Percentiles rank a stretch among this genome's conserved stretches.
phyloP scores from a whole-genome alignment of 1,140 invertebrate species.

The Brachionus rotundiformis region DNA sequence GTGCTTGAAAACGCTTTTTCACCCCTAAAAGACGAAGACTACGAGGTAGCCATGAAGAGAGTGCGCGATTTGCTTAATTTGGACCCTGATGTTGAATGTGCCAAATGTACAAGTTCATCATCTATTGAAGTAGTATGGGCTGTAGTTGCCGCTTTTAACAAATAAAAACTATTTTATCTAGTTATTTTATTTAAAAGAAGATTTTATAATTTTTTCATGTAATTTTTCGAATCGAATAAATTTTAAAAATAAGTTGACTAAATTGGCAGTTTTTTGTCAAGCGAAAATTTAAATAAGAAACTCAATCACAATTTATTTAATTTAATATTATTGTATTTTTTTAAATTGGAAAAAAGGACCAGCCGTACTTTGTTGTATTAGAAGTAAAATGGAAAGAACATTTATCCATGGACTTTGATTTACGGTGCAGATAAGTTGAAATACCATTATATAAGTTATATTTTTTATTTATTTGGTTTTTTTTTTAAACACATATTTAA shows the following conservation, averaged over 20 bases:
- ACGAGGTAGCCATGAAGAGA: slow-evolving; percentile 94
- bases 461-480: too few species aligned
- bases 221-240: slow-evolving; percentile 13
- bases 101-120: slow-evolving; percentile 68
- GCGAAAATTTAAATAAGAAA: not conserved
- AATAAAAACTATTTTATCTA: slow-evolving; percentile 68
- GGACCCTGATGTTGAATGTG: slow-evolving; percentile 88
- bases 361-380: too few species aligned
- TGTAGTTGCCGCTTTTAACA: slow-evolving; percentile 94
- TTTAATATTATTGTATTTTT: too few species aligned
- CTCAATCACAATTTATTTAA: not conserved
- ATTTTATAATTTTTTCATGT: slow-evolving; percentile 18
- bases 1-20: slow-evolving; percentile 99
- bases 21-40: slow-evolving; percentile 94
- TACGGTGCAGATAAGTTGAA: not conserved
- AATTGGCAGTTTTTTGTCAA: slow-evolving; percentile 1
- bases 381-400: not conserved
- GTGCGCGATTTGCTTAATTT: slow-evolving; percentile 90
- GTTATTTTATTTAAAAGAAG: slow-evolving; percentile 7
- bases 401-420: not conserved
- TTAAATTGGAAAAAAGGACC: too few species aligned
- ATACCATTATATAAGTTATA: too few species aligned
- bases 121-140: slow-evolving; percentile 89
- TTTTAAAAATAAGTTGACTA: too few species aligned
- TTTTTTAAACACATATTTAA: too few species aligned